A percentile compares a stretch with the other conserved stretches of the same genome.
Conservation (phyloP, 2,113 vertebrate genomes). For the Xenopus laevis region DNA sequence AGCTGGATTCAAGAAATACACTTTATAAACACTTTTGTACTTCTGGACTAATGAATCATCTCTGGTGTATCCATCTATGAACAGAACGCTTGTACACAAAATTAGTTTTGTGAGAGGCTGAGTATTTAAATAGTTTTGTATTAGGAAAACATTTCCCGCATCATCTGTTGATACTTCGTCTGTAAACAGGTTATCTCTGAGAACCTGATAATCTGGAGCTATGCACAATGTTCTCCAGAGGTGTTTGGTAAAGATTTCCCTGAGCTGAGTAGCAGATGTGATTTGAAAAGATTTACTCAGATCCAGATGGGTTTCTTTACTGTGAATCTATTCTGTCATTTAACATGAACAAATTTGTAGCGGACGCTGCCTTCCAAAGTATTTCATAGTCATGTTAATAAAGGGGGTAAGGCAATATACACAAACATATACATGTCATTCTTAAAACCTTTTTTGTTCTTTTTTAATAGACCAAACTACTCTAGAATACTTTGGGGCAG, state of each 20-base stretch:
- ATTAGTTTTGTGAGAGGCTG: conserved; percentile 44
- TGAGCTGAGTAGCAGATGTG: conserved; percentile 53
- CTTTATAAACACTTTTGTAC: conserved; percentile 13
- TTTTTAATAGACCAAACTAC: too few species aligned
- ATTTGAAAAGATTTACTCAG: conserved; percentile 56
- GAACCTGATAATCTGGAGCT: conserved; percentile 10
- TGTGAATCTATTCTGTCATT: conserved; percentile 54
- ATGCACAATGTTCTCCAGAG: conserved; percentile 45
- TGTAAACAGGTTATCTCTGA: conserved; percentile 41
- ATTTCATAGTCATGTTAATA: not conserved
- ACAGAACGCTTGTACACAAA: conserved; percentile 42
- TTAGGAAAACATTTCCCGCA: conserved; percentile 35
- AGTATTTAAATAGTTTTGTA: conserved; percentile 45
- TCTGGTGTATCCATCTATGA: conserved; percentile 40
- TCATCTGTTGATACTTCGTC: conserved; percentile 42
- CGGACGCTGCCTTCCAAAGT: conserved; percentile 29
- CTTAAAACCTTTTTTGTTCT: too few species aligned
- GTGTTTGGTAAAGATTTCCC: conserved; percentile 53
- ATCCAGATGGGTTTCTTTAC: conserved; percentile 55
- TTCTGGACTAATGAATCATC: conserved; percentile 39
- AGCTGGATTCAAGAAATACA: conserved; percentile 5
- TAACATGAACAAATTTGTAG: conserved; percentile 54
- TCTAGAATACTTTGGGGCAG: too few species aligned
- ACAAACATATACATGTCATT: too few species aligned
- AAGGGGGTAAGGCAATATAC: too few species aligned